Evolutionary conservation across 2,797 vertebrate species (phyloP), one percentile per base, ranked within the genome.

Genomic region (Orientallactaga sibirica): DNA sequence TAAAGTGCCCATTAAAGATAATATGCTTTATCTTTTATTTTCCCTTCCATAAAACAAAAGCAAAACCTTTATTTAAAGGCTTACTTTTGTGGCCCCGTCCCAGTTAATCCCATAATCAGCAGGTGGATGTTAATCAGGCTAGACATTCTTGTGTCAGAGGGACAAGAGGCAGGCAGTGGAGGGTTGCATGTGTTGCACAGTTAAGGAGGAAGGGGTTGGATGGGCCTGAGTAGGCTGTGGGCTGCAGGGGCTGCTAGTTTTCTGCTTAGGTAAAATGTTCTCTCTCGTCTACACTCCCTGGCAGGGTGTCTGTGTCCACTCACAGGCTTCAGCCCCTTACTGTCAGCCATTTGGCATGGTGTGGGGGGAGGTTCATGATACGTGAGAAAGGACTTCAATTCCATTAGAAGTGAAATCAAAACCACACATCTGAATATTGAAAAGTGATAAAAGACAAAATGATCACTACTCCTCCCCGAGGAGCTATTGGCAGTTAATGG

Each of bases 51-150:
- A 89, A 85, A 76, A 75, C n/a, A 37, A 92, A 91, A 78, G 61
- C 58, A 67, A 68, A 89, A 29, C 16, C 74, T 82, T 94, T 85
- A 24, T 94, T 75, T 82, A 75, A 91, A 94, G 25, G 74, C 19
- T 91, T 82, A 84, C 71, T 70, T 86, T 94, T 92, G 78, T 86
- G 88, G 15, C 80, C 88, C 48, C 24, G 27, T 48, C 48, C 48
- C 7, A 48, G 22, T 80, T 93, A 94, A 97, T 93, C 94, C 62
- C 71, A 27, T 96, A 93, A 95, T 81, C 52, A 75, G 48, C 58
- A 61, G 71, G 33, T 78, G 89, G 77, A 78, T 70, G 48, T 76
- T 95, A 93, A 83, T 67, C 9, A 3, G 91, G 86, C 75, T 92
- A 81, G 83, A 83, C 58, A 70, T 84, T 76, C 70, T 94, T 62